A percentile compares a stretch with the other conserved stretches of the same genome.
phyloP scores from a whole-genome alignment of 2,113 vertebrate genomes.

The Polyodon spathula region DNA sequence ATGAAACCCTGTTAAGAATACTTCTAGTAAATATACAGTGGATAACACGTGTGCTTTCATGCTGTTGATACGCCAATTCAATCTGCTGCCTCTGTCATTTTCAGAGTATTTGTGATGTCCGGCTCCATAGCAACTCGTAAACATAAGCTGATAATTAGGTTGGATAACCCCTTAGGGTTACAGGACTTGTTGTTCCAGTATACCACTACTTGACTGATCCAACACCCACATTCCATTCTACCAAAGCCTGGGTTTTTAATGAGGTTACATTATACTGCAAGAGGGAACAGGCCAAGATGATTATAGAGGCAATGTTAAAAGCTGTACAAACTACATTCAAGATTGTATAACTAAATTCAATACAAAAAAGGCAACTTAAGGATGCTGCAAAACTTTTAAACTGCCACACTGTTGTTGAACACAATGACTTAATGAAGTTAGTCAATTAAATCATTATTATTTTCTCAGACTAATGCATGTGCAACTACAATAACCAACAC shows the following conservation, averaged over 20 bases:
- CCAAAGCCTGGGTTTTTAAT: not conserved
- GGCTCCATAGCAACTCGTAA: conserved; percentile 5
- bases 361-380: too few relatives aligned
- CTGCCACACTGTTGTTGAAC: too few relatives aligned
- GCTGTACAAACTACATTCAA: too few relatives aligned
- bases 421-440: too few relatives aligned
- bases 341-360: too few relatives aligned
- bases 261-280: not conserved
- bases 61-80: not conserved
- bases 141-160: not conserved
- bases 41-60: not conserved
- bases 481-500: too few relatives aligned
- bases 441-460: too few relatives aligned
- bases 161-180: not conserved
- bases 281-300: too few relatives aligned
- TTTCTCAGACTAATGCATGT: too few relatives aligned
- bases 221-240: not conserved
- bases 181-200: not conserved
- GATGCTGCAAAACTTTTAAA: too few relatives aligned
- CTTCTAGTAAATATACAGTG: not conserved
- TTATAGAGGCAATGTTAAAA: too few relatives aligned
- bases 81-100: not conserved
- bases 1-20: not conserved
- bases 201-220: not conserved
- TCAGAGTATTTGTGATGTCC: conserved; percentile 1